These are phyloP conservation scores for Malurus elegans DNA, from an alignment of 2,113 vertebrate species.

Conservation along the genomic window DNA sequence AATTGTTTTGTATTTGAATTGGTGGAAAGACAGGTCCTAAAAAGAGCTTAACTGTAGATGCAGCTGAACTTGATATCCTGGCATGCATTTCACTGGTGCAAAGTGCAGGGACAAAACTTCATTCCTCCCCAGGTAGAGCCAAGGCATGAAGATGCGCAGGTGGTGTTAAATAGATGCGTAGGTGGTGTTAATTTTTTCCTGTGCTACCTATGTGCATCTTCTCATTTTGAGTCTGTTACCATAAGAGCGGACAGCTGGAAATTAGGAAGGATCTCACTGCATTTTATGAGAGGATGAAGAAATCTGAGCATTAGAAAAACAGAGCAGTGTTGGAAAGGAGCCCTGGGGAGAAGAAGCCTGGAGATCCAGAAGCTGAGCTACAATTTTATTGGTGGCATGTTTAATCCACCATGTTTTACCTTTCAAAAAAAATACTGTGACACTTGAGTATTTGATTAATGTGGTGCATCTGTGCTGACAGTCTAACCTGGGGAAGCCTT, in stretches of 20 bases:
- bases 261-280: neutral
- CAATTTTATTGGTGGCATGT: accelerated
- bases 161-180: neutral
- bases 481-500: neutral
- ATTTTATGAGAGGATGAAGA: neutral
- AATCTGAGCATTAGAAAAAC: neutral
- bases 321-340: neutral
- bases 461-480: neutral
- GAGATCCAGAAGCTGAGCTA: neutral
- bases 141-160: neutral
- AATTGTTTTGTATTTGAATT: neutral
- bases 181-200: neutral
- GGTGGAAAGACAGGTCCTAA: neutral
- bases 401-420: neutral
- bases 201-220: neutral
- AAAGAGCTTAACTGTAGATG: neutral
- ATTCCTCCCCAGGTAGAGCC: neutral
- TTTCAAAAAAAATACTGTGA: neutral
- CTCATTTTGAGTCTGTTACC: neutral
- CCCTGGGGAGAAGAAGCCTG: neutral
- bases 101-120: neutral
- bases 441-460: neutral
- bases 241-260: neutral
- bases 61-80: neutral
- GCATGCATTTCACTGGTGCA: neutral